Conservation (phyloP, 2,888 invertebrate genomes). For the Ceriagrion tenellum region DNA sequence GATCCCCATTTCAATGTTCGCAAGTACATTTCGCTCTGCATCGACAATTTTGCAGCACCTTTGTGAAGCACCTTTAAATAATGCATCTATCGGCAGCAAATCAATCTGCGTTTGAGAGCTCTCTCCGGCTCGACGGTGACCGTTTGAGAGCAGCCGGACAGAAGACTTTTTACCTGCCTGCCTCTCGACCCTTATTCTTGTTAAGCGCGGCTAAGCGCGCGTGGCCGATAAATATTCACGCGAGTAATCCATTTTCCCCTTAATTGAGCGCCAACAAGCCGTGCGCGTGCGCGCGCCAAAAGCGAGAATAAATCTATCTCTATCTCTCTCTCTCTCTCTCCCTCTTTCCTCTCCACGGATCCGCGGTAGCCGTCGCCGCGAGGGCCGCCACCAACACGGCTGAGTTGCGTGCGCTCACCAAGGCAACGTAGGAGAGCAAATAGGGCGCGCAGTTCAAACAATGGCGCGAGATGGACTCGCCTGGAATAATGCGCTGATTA, state of each 20-base stretch:
- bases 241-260: background rate
- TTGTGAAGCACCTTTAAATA: no score
- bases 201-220: background rate
- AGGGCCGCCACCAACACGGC: background rate
- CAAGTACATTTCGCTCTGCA: no score
- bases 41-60: no score
- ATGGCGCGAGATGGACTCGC: background rate
- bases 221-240: background rate
- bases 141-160: background rate
- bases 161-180: background rate
- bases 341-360: background rate
- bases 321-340: no score
- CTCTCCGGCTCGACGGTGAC: no score
- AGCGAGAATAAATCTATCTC: background rate
- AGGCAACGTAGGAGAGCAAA: background rate
- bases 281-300: background rate
- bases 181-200: background rate
- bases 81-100: no score
- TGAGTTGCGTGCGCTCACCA: background rate
- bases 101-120: no score
- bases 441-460: background rate
- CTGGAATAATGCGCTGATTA: slow-evolving; percentile 22
- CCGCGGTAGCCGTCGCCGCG: background rate
- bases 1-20: no score
- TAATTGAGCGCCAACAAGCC: slow-evolving; percentile 11